Base-by-base conservation (phyloP, 2,797 vertebrate genomes). In the Eremophila alpestris region DNA sequence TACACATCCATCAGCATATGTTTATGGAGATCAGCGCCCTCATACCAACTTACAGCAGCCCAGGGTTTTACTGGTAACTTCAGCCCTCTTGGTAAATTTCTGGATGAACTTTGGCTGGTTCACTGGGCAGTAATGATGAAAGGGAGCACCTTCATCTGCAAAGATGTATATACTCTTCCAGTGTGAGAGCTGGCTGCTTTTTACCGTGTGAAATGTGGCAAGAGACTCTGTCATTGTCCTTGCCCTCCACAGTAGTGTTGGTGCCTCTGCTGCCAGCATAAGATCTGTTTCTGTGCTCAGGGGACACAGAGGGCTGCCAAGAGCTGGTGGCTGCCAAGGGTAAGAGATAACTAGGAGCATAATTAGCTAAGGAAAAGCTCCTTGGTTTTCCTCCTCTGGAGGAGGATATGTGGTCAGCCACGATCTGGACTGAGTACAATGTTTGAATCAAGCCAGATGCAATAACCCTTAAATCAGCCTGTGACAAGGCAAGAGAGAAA, bases 311-410 rank as follows among this genome's bases (percentile, higher is more conserved):
- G 11, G 56, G 49, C 71, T 94, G 91, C 87, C 91, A 95, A 80
- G 84, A 85, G 41, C 60, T 69, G 56, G 51, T 60, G 82, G 4
- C 40, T 96, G 89, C 87, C 87, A 89, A 85, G 79, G 46, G 16
- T 67, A 88, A 80, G 67, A 70, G 95, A 90, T 92, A 93, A 75
- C 55, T 48, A 76, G 83, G 69, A 83, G 81, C 20, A 22, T 36
- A 88, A n/a, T 91, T 90, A 91, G 73, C 85, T 86, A 94, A 94
- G 73, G 45, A 88, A 94, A 94, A 78, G 29, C 58, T 94, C 80
- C 76, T 91, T 88, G 83, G 65, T 95, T 94, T 94, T 78, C 43
- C 51, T 84, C 51, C 43, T 93, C 36, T 40, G 58, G 58, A 60
- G 18, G 38, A 60, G 36, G 36, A 40, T 75, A 83, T 75, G 90